Evolutionary conservation across 2,113 vertebrate genomes (phyloP), one percentile per base, ranked within the genome.

Genomic region (Echinops telfairi): DNA sequence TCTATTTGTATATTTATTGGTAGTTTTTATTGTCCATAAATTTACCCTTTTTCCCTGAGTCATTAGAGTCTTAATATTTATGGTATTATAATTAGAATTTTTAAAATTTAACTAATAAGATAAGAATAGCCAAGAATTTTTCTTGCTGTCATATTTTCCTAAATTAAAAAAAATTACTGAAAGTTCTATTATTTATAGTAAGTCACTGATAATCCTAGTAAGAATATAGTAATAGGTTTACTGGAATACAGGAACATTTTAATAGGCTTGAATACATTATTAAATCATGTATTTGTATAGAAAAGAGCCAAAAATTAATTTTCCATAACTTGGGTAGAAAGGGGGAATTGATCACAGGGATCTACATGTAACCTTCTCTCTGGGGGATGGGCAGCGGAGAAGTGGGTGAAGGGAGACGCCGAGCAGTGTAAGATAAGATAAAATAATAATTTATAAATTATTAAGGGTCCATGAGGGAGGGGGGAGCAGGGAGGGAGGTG

Each of bases 1-100:
- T 95, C 16, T 84, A 78, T 82, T 96, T 94, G 31, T 82, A 70
- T 93, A n/a, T 9, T 53, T 89, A 78, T 38, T 94, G 83, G 43
- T 88, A 66, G 29, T 94, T 84, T 83, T 10, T 79, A n/a, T 43
- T 96, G 95, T 93, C 66, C 17, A 64, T 88, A 75, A 88, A 77
- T 36, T 70, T 66, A 20, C 22, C 73, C 57, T 90, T 96, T 96
- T 96, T 88, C 75, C 93, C 92, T 84, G 76, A 86, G 83, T 93
- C 66, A 23, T 83, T 27, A 20, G 29, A 3, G 68, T 93, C 60
- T 93, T 91, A 27, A 83, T 58, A 83, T 43, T 11, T 36, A 31
- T 83, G 78, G 8, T 93, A 38, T 87, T 91, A 36, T 80, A 73
- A 95, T 94, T 93, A 83, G 92, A 90, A 95, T 93, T 31, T 71